Conservation (phyloP, 2,113 vertebrate genomes). For the Gopherus evgoodei region DNA sequence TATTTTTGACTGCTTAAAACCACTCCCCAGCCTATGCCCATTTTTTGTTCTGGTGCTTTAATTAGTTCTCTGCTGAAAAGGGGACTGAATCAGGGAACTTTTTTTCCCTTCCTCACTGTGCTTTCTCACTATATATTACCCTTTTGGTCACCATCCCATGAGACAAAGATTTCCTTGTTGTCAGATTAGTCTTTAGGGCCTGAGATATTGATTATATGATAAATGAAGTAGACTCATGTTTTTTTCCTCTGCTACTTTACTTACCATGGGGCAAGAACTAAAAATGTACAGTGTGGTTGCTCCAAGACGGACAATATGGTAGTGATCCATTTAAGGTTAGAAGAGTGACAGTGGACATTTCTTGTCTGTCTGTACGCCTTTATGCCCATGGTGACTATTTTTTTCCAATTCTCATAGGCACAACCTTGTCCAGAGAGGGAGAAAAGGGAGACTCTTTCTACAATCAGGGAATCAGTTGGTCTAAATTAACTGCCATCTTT, state of each 20-base stretch:
- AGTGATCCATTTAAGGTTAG: not conserved
- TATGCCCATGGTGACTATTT: not conserved
- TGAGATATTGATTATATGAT: not conserved
- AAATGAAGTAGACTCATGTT: not conserved
- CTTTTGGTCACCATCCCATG: not conserved
- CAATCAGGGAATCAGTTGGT: not conserved
- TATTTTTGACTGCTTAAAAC: not conserved
- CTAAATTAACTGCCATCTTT: constrained; percentile 28
- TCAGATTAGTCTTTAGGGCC: not conserved
- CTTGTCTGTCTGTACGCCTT: not conserved
- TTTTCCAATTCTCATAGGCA: not conserved
- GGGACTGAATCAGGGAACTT: not conserved
- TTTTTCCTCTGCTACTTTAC: not conserved
- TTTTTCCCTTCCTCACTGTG: not conserved
- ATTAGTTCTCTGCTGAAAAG: not conserved
- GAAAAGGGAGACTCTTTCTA: not conserved
- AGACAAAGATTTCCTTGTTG: not conserved
- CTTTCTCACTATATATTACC: not conserved
- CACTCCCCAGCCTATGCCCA: not conserved
- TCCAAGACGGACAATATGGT: not conserved
- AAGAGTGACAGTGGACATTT: not conserved
- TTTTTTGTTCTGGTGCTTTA: not conserved
- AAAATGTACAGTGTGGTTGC: not conserved
- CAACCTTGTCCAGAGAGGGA: not conserved
- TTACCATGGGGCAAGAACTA: not conserved